A percentile compares a stretch with the other conserved stretches of the same genome.
phyloP scores from a whole-genome alignment of 2,113 vertebrate genomes.

The Fulica atra region DNA sequence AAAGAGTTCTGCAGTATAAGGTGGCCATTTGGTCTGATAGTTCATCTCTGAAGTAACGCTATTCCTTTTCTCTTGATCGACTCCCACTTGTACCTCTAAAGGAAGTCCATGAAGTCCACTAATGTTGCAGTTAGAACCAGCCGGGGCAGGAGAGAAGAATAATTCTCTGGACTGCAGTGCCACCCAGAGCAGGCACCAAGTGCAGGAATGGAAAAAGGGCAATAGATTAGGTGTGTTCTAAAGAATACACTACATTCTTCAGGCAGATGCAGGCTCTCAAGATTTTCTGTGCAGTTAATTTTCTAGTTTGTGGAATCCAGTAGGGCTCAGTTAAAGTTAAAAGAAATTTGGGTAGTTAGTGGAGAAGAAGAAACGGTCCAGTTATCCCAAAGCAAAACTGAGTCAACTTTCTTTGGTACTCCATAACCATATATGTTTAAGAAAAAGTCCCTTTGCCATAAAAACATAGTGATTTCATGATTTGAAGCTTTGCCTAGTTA shows the following conservation, averaged over 20 bases:
- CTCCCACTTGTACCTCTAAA: background rate
- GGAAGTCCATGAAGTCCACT: background rate
- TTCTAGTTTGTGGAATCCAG: background rate
- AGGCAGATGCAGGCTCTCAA: background rate
- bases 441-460: background rate
- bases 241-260: background rate
- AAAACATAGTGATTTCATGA: background rate
- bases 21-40: background rate
- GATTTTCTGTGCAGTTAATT: background rate
- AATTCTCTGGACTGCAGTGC: slow-evolving; percentile 47
- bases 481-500: background rate
- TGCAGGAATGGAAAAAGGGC: background rate
- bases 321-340: background rate
- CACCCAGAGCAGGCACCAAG: slow-evolving; percentile 45
- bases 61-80: background rate
- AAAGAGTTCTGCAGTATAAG: background rate
- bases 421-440: background rate
- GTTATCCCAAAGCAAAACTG: background rate
- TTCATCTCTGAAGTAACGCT: background rate
- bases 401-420: background rate
- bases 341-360: background rate
- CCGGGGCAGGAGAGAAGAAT: background rate
- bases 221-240: background rate
- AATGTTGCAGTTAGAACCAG: background rate
- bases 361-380: background rate